These are phyloP conservation scores for Rhingia campestris DNA, from an alignment of 2,888 invertebrate species.

Conservation along the genomic window DNA sequence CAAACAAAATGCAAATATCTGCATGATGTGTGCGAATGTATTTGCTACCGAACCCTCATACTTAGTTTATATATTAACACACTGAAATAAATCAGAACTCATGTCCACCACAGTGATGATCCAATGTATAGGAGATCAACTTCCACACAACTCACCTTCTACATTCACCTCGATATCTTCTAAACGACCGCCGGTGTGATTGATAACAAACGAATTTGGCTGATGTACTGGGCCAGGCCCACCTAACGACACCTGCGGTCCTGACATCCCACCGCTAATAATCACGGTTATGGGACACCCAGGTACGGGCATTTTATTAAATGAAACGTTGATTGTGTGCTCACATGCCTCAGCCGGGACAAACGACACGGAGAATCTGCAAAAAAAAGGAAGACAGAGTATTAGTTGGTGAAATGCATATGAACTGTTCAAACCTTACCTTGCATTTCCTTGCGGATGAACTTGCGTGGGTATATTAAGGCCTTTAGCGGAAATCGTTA, in stretches of 20 bases:
- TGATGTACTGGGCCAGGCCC: conserved; percentile 89
- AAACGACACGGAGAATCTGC: conserved; percentile 96
- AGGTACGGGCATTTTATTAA: conserved; percentile 94
- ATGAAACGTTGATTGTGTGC: conserved; percentile 97
- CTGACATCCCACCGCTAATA: conserved; percentile 86
- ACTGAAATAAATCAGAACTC: conserved; percentile 32
- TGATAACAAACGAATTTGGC: conserved; percentile 88
- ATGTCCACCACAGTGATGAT: conserved; percentile 64
- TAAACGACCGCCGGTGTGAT: conserved; percentile 93
- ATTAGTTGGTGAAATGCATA: not conserved
- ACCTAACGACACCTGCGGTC: conserved; percentile 88
- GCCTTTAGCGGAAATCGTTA: conserved; percentile 96
- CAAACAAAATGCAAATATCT: conserved; percentile 44
- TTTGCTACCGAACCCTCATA: conserved; percentile 51
- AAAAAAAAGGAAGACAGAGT: conserved; percentile 76
- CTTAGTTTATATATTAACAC: conserved; percentile 26
- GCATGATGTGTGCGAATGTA: conserved; percentile 65
- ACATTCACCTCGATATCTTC: conserved; percentile 98
- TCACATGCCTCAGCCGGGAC: conserved; percentile 96
- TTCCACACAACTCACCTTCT: conserved; percentile 88
- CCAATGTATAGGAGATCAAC: conserved; percentile 27
- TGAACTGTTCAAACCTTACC: conserved; percentile 76
- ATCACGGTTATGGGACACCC: conserved; percentile 96
- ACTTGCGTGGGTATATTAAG: conserved; percentile 97
- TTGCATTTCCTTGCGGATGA: conserved; percentile 92